A percentile compares a stretch with the other conserved stretches of the same genome.
phyloP scores from a whole-genome alignment of 2,888 invertebrate genomes.

The Clostera curtula region DNA sequence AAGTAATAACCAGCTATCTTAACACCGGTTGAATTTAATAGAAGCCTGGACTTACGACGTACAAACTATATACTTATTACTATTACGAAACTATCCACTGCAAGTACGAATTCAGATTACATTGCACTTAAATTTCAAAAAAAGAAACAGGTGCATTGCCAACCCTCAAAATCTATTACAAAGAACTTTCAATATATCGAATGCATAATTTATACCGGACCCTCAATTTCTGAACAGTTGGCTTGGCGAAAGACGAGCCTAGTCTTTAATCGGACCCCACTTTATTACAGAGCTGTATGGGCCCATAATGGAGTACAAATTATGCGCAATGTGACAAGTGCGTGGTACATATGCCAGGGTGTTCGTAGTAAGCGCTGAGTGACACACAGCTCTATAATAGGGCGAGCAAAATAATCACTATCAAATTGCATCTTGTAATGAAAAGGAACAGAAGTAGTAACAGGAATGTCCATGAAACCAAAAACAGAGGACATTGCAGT shows the following conservation, averaged over 20 bases:
- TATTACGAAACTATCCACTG: too few relatives aligned
- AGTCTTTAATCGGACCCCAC: conserved; percentile 60
- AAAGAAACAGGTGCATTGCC: conserved; percentile 46
- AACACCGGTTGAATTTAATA: too few relatives aligned
- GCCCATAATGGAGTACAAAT: conserved; percentile 68
- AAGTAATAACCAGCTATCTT: too few relatives aligned
- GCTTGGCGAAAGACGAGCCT: conserved; percentile 62
- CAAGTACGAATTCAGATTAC: too few relatives aligned
- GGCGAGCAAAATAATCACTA: neutral
- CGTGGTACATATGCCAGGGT: conserved; percentile 65
- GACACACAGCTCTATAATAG: conserved; percentile 27
- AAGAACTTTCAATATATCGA: conserved; percentile 61
- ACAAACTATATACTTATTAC: too few relatives aligned
- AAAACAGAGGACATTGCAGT: too few relatives aligned
- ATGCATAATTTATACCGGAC: conserved; percentile 64
- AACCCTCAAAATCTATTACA: conserved; percentile 57
- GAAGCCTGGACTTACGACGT: too few relatives aligned
- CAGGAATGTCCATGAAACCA: too few relatives aligned
- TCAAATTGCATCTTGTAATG: too few relatives aligned
- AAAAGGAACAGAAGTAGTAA: too few relatives aligned
- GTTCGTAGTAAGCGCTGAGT: conserved; percentile 52
- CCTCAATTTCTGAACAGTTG: conserved; percentile 57
- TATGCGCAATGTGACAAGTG: conserved; percentile 66
- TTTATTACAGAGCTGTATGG: conserved; percentile 49
- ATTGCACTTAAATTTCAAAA: too few relatives aligned